Evolutionary conservation across 2,113 vertebrate genomes (phyloP).

Genomic region (Orthonyx spaldingii): DNA sequence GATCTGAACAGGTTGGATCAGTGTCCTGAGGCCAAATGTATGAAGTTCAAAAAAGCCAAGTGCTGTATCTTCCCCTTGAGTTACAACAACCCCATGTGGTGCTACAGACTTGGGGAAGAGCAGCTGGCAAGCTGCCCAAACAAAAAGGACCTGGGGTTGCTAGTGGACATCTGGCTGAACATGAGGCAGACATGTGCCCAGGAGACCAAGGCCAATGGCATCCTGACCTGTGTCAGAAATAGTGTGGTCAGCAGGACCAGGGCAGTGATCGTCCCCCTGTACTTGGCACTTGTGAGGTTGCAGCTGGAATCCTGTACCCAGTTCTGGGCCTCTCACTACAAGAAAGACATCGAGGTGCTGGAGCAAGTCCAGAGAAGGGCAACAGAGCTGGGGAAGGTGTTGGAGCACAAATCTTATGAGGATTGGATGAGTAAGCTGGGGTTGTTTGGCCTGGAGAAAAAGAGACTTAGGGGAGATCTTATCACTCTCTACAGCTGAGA

Average conservation of each 20-base stretch:
- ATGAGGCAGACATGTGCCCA: not conserved
- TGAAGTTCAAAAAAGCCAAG: not conserved
- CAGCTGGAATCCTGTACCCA: accelerated
- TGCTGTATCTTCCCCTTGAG: not conserved
- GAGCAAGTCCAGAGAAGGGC: not conserved
- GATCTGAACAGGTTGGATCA: not conserved
- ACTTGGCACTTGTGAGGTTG: accelerated
- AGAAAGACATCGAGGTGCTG: not conserved
- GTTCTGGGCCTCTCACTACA: too few relatives aligned
- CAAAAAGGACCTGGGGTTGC: not conserved
- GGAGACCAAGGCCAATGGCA: not conserved
- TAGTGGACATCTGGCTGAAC: not conserved
- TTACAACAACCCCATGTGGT: not conserved
- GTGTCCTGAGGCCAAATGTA: not conserved
- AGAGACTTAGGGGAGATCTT: not conserved
- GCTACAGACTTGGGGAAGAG: too few relatives aligned
- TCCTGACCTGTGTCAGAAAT: not conserved
- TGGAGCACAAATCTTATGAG: not conserved
- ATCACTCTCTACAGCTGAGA: not conserved
- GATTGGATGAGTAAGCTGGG: not conserved
- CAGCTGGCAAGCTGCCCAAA: not conserved
- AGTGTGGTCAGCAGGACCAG: not conserved
- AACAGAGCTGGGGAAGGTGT: not conserved
- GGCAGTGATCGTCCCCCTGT: accelerated
- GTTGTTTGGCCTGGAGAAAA: not conserved